Evolutionary conservation across 2,888 invertebrate genomes (phyloP).

Genomic region (Schizaphis graminum): DNA sequence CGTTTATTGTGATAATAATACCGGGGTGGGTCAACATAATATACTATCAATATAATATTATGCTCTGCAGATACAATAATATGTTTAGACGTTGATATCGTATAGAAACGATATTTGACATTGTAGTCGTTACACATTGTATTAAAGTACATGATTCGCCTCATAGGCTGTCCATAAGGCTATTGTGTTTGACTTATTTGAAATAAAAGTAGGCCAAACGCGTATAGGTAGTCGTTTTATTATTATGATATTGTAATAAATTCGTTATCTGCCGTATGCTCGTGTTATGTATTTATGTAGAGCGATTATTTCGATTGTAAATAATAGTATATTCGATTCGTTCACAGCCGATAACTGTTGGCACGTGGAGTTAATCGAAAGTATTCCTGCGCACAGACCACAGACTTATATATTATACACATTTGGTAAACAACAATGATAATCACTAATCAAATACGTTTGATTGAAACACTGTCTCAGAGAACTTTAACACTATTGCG

Average conservation of each 20-base stretch:
- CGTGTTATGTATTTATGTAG: not conserved
- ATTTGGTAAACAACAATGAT: not conserved
- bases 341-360: not conserved
- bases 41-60: not conserved
- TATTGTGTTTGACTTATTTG: not conserved
- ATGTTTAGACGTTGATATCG: not conserved
- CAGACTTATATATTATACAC: not conserved
- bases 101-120: not conserved
- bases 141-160: not conserved
- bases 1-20: not conserved
- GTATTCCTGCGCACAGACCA: not conserved
- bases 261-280: not conserved
- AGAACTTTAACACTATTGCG: not conserved
- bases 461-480: not conserved
- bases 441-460: not conserved
- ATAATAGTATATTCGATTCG: not conserved
- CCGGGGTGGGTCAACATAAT: not conserved
- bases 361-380: not conserved
- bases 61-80: not conserved
- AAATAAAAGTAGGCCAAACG: not conserved
- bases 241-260: not conserved
- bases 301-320: not conserved
- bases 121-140: not conserved
- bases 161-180: not conserved
- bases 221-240: not conserved